phyloP scores from a whole-genome alignment of 1,140 invertebrate genomes.

The Eupeodes corollae region DNA sequence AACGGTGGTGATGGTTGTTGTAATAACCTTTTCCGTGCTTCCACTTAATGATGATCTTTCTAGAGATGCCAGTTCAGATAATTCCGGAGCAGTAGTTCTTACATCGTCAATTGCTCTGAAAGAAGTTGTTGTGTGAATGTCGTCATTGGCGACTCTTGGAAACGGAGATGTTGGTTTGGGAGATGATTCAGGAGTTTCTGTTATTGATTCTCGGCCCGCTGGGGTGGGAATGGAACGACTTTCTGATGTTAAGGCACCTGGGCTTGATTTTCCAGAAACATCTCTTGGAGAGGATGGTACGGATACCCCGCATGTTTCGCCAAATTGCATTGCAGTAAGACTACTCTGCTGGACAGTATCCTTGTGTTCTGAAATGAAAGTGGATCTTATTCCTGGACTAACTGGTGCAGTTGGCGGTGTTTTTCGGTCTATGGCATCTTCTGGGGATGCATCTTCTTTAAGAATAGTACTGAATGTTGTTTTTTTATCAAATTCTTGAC shows the following conservation, averaged over 20 bases:
- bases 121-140: slow-evolving; percentile 13
- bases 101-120: slow-evolving; percentile 1
- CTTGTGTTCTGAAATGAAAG: background rate
- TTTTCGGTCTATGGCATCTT: slow-evolving; percentile 23
- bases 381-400: slow-evolving; percentile 25
- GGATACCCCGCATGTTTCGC: slow-evolving; percentile 21
- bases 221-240: slow-evolving; percentile 36
- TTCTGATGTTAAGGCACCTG: slow-evolving; percentile 31
- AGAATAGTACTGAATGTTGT: slow-evolving; percentile 12
- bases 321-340: slow-evolving; percentile 6
- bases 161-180: slow-evolving; percentile 36
- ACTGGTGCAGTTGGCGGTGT: slow-evolving; percentile 34
- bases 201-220: slow-evolving; percentile 27
- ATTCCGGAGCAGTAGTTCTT: slow-evolving; percentile 13
- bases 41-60: slow-evolving; percentile 27
- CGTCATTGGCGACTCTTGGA: slow-evolving; percentile 31
- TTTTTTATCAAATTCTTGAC: background rate
- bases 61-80: slow-evolving; percentile 27
- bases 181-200: slow-evolving; percentile 33
- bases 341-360: background rate
- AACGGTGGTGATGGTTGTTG: slow-evolving; percentile 33
- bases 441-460: slow-evolving; percentile 21
- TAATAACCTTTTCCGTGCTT: slow-evolving; percentile 34
- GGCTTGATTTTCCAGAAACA: slow-evolving; percentile 34
- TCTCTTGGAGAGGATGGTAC: slow-evolving; percentile 31